Base-by-base conservation (phyloP, 2,888 invertebrate genomes). In the Heliothis peltigera region DNA sequence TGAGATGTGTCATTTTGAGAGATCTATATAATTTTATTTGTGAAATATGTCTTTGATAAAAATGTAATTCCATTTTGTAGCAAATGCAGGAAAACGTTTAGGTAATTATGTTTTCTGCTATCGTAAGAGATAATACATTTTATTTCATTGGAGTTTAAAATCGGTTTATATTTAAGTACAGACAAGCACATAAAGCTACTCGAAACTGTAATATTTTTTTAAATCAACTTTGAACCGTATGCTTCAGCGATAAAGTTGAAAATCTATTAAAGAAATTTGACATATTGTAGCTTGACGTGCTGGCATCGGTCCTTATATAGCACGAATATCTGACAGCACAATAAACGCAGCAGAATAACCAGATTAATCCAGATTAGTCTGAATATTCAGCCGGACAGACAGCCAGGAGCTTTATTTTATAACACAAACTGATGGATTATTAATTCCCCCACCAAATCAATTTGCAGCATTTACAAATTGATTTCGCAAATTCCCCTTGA, bases 401-500 rank as follows among this genome's bases (percentile, higher is more conserved):
- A 67, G 19, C 32, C 22, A 43, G 35, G 6, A 39, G 48, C 46
- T 49, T 49, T 56, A 46, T 70, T 75, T 75, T 52, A 47, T 47
- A 70, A 52, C 35, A 18, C 47, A 44, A 42, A 19, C 54, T 55
- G 55, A 66, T 77, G 18, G 48, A 60, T 74, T 68, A 75, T 61
- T 75, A 58, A 60, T 69, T 39, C 42, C 22, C 43, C 59, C 21
- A 58, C 60, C 70, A 56, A 75, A 79, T 76, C 66, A 76, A 81
- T 76, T 66, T 69, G 54, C 28, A 52, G 32, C 69, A 61, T 62
- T 65, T 66, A 72, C 74, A 58, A 66, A 79, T 72, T 70, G 64
- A 76, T 72, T 72, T 73, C 43, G 43, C 56, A 52, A 61, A 75
- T 70, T 65, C 66, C 64, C 61, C 64, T 54, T 52, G 70, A 83